Percentiles rank a stretch among this genome's conserved stretches.
phyloP scores from a whole-genome alignment of 2,797 vertebrate species.

The Oceanodroma leucorhoa region DNA sequence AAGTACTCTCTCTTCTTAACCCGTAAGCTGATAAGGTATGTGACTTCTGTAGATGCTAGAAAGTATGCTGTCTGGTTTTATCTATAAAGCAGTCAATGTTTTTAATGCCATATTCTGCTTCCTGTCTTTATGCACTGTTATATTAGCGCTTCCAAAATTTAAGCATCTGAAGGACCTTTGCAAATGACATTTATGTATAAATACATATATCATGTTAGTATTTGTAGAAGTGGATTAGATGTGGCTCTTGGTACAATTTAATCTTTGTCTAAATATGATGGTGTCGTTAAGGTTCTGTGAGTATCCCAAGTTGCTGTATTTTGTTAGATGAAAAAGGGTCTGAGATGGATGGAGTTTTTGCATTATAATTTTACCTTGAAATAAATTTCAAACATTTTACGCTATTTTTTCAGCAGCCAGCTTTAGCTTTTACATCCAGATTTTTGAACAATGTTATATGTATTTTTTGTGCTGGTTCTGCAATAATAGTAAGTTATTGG shows the following conservation, averaged over 20 bases:
- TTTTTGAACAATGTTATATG: background rate
- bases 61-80: background rate
- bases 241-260: background rate
- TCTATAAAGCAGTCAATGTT: background rate
- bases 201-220: background rate
- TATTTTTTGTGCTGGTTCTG: background rate
- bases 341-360: background rate
- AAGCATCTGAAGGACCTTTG: background rate
- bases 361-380: background rate
- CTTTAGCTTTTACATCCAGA: background rate
- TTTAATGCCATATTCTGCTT: background rate
- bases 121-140: background rate
- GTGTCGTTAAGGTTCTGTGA: background rate
- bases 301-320: background rate
- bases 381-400: background rate
- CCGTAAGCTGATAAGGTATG: fast-evolving
- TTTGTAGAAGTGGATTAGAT: background rate
- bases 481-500: background rate
- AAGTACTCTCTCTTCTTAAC: background rate
- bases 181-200: fast-evolving
- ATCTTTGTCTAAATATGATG: background rate
- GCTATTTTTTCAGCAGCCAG: background rate
- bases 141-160: background rate
- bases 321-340: background rate
- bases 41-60: background rate